Base-by-base conservation (phyloP, 2,888 invertebrate genomes). In the Xiphydria camelus region DNA sequence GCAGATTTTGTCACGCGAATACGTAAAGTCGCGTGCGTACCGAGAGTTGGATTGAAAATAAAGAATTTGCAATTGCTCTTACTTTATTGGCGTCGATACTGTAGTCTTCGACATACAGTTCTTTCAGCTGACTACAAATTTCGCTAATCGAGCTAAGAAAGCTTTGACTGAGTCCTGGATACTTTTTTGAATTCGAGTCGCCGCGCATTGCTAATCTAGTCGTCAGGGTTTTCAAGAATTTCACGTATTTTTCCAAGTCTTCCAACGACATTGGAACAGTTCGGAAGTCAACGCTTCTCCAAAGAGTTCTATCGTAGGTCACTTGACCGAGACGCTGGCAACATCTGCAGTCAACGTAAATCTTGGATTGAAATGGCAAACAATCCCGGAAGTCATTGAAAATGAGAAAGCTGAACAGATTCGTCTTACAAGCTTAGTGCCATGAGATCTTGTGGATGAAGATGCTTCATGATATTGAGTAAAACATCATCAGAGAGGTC, bases 401-500 rank as follows among this genome's bases (percentile, higher is more conserved):
- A n/a, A n/a, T n/a, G n/a, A n/a, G n/a, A n/a, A n/a, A n/a, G n/a
- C n/a, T n/a, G n/a, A n/a, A n/a, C n/a, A n/a, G n/a, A 29, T 29
- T 29, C 10, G 6, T 29, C 82, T 77, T 55, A 83, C 82, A 73
- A 78, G 55, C 79, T 81, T 1, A 83, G 53, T 0, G 81, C 78
- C 57, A 82, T 78, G 29, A 82, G 61, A 37, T 82, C 82, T 31
- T 70, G 62, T 0, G 81, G 78, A 0, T 69, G 45, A 31, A 79
- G 76, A 55, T 76, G 65, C 34, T 73, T 66, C 41, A 83, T 64
- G 32, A 83, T 80, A 38, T 70, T 75, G 0, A 83, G 77, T 29
- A 84, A 66, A 6, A 83, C 81, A 57, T 84, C 83, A 56, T 84
- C 83, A 0, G 82, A 83, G 4, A 83, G 67, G 38, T 81, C 78